A percentile compares a stretch with the other conserved stretches of the same genome.
Evolutionary conservation across 2,797 vertebrate genomes (phyloP).

Genomic region (Florisuga fusca): DNA sequence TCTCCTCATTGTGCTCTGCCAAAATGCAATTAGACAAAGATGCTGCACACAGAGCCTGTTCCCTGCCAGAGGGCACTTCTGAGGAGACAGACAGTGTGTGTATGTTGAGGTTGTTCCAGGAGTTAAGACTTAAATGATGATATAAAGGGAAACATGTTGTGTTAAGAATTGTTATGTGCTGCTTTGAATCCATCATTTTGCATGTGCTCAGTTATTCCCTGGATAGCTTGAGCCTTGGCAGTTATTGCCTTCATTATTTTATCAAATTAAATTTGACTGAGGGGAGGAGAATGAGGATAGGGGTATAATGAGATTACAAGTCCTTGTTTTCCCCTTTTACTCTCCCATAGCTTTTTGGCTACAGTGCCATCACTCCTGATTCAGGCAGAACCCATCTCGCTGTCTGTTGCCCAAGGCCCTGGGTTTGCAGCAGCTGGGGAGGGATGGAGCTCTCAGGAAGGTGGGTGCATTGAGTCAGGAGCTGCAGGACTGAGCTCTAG

Average conservation of each 20-base stretch:
- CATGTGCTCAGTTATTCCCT: constrained; percentile 36
- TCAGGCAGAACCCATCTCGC: background rate
- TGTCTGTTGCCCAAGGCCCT: background rate
- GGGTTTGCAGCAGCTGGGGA: background rate
- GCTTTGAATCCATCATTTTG: constrained; percentile 63
- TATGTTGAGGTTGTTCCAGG: constrained; percentile 50
- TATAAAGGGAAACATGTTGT: constrained; percentile 64
- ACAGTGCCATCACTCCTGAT: background rate
- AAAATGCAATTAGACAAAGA: constrained; percentile 37
- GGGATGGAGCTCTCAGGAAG: background rate
- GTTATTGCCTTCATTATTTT: constrained; percentile 62
- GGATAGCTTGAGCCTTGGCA: constrained; percentile 57
- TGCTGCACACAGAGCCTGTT: background rate
- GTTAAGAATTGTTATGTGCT: constrained; percentile 39
- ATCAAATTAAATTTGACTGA: constrained; percentile 61
- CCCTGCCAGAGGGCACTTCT: constrained; percentile 40
- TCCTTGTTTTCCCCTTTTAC: background rate
- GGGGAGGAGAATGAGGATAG: constrained; percentile 19
- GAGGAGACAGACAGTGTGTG: constrained; percentile 46
- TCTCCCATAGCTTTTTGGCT: background rate
- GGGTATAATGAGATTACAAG: background rate
- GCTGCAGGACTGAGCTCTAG: background rate
- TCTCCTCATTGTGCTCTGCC: background rate
- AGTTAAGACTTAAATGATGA: constrained; percentile 60
- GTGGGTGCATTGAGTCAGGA: background rate